A percentile compares a stretch with the other conserved stretches of the same genome.
Conservation (phyloP, 1,140 invertebrate genomes). For the Holotrichia oblita region DNA sequence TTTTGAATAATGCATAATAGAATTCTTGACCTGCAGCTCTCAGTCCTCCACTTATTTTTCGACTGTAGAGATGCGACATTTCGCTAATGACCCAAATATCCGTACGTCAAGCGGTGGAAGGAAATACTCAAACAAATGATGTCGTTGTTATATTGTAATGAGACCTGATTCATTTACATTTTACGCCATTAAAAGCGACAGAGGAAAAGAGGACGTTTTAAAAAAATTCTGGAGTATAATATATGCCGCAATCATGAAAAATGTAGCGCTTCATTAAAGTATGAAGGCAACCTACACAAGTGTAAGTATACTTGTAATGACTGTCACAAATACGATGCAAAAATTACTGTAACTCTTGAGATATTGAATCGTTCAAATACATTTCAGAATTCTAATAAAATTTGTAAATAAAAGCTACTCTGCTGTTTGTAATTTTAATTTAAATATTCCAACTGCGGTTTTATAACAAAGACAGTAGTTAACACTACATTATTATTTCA, state of each 20-base stretch:
- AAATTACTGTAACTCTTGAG: not conserved
- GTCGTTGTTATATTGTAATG: constrained; percentile 31
- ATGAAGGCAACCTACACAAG: not conserved
- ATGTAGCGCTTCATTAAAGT: constrained; percentile 3
- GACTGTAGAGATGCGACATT: not conserved
- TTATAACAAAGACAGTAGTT: too few relatives aligned
- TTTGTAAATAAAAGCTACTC: too few relatives aligned
- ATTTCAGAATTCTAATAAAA: too few relatives aligned
- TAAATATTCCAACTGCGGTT: too few relatives aligned
- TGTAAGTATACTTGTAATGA: not conserved
- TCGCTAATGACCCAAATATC: not conserved
- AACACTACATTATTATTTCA: too few relatives aligned
- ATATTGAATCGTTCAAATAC: not conserved
- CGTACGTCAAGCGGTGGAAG: constrained; percentile 1
- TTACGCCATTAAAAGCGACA: not conserved
- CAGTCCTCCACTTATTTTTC: not conserved
- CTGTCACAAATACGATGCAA: not conserved
- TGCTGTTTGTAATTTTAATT: too few relatives aligned
- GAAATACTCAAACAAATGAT: constrained; percentile 28
- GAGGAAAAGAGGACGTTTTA: not conserved
- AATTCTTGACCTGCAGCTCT: not conserved
- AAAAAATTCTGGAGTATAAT: not conserved
- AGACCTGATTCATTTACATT: constrained; percentile 23
- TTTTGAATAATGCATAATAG: not conserved
- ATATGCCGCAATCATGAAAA: not conserved